Evolutionary conservation across 2,797 vertebrate genomes (phyloP), one percentile per base, ranked within the genome.

Genomic region (Rhadinocentrus ornatus): DNA sequence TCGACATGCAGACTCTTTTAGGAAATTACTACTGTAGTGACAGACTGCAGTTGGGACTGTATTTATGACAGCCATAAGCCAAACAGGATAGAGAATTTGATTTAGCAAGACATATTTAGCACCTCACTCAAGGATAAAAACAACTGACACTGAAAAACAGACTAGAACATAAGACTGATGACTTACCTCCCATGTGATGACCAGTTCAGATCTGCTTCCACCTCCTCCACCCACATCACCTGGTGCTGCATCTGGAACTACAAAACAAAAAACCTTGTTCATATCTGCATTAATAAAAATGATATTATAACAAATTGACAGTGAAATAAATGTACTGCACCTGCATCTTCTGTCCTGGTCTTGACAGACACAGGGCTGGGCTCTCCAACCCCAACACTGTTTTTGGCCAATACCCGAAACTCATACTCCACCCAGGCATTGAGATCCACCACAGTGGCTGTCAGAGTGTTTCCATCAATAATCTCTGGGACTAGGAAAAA

Each of bases 111-210:
- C 81, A 83, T 84, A 91, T 90, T 86, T 88, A 88, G 81, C 75
- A 82, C 64, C 82, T 86, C 61, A 53, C 69, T 80, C 55, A 81
- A 81, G 68, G 69, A 75, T 60, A 22, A 55, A 80, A 65, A 73
- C 46, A 67, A 67, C 61, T 54, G 68, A 69, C 67, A 76, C 48
- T 76, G 73, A 78, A 66, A 34, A 70, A 64, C 71, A 82, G 75
- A 80, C 69, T 80, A 69, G 84, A 92, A 88, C 87, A 89, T 73
- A 74, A 82, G 83, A 92, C 86, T 88, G 89, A 93, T 87, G 86
- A 97, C 96, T 97, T 96, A 99, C 97, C 93, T 99, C 97, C 97
- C 97, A 99, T 63, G 96, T 98, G 90, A 99, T 98, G 91, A 99
- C 97, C 86, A 99, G 91, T 88, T 99, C 97, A 58, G 96, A 96